Conservation (phyloP, 2,113 vertebrate genomes). For the Falcunculus frontatus region DNA sequence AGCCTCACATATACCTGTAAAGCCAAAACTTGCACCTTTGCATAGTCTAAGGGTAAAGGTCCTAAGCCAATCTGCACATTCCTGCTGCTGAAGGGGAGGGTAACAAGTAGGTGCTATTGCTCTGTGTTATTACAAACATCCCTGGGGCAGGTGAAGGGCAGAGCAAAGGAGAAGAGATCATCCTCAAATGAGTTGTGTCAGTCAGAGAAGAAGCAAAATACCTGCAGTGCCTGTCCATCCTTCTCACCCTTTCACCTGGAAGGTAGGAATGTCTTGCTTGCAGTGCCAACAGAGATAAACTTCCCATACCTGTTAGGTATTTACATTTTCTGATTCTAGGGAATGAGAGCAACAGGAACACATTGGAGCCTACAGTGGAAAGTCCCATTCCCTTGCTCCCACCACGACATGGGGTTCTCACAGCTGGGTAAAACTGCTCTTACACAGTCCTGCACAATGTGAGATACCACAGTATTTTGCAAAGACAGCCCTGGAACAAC, state of each 20-base stretch:
- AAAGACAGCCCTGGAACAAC: not conserved
- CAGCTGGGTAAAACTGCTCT: not conserved
- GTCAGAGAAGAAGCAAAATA: not conserved
- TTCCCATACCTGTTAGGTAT: too few relatives aligned
- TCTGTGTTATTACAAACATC: not conserved
- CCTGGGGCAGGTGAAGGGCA: not conserved
- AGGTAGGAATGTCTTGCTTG: not conserved
- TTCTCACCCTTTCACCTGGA: not conserved
- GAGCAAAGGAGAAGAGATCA: not conserved
- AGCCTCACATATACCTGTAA: not conserved
- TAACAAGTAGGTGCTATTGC: not conserved
- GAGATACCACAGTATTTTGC: not conserved
- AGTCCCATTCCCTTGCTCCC: not conserved
- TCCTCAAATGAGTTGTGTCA: not conserved
- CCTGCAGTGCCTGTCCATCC: not conserved
- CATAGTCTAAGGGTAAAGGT: not conserved
- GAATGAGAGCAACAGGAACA: not conserved
- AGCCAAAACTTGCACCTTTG: not conserved
- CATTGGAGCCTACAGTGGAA: accelerated
- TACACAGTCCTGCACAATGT: not conserved
- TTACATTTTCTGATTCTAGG: not conserved
- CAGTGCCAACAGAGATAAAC: not conserved
- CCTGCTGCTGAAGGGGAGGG: not conserved
- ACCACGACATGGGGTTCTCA: not conserved
- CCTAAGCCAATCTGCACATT: not conserved